Conservation (phyloP, 2,888 invertebrate species). For the Asteroscopus sphinx region DNA sequence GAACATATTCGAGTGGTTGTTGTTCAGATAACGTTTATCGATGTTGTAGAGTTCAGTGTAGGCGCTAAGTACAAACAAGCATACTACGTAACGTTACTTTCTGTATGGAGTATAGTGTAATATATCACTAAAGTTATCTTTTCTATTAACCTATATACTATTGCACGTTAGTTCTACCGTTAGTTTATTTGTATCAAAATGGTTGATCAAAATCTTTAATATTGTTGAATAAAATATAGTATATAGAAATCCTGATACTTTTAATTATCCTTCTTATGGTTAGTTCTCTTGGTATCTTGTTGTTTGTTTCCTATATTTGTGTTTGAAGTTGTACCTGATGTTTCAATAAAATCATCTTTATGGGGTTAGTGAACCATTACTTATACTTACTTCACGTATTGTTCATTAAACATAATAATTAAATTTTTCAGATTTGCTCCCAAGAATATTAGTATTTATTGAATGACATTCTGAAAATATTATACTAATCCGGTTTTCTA, state of each 20-base stretch:
- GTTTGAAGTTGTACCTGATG: conserved; percentile 15
- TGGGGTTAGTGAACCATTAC: conserved; percentile 14
- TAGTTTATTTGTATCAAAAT: conserved; percentile 61
- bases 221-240: conserved; percentile 69
- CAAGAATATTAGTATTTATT: conserved; percentile 87
- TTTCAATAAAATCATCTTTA: conserved; percentile 19
- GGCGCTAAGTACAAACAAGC: conserved; percentile 70
- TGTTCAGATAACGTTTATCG: conserved; percentile 79
- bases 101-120: conserved; percentile 62
- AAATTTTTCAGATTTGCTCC: conserved; percentile 86
- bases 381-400: conserved; percentile 17
- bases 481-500: conserved; percentile 48
- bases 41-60: conserved; percentile 73
- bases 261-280: conserved; percentile 51
- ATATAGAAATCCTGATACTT: conserved; percentile 56
- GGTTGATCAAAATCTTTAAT: conserved; percentile 49
- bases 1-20: conserved; percentile 78
- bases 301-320: conserved; percentile 37
- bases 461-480: conserved; percentile 53
- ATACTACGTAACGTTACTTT: conserved; percentile 56
- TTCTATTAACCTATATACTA: conserved; percentile 56
- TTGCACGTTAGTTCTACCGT: conserved; percentile 62
- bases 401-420: conserved; percentile 47
- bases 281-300: conserved; percentile 45
- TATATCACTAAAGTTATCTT: conserved; percentile 57